Evolutionary conservation across 2,113 vertebrate species (phyloP).

Genomic region (Ageneiosus marmoratus): DNA sequence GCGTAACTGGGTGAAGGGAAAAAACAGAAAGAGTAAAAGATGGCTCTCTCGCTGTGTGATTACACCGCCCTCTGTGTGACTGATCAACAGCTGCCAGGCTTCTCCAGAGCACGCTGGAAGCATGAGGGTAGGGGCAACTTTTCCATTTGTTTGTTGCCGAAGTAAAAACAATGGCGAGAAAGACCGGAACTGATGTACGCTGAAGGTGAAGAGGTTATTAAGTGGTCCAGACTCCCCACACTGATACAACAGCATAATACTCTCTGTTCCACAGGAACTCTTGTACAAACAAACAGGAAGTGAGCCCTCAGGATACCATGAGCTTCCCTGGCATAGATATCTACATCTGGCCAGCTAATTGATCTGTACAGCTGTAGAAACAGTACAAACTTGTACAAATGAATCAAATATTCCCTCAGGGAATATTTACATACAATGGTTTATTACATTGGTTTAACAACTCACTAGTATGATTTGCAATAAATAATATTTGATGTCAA

Average conservation of each 20-base stretch:
- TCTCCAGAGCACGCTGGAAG: constrained; percentile 28
- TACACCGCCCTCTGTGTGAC: constrained; percentile 42
- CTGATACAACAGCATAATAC: background rate
- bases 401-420: background rate
- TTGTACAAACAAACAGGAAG: constrained; percentile 15
- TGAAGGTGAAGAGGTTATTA: constrained; percentile 6
- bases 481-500: background rate
- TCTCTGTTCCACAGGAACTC: background rate
- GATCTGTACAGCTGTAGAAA: background rate
- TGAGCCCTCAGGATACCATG: background rate
- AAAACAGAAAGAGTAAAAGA: constrained; percentile 35
- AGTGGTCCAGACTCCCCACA: background rate
- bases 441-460: too few species aligned
- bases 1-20: too few species aligned
- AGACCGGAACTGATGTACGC: constrained; percentile 2
- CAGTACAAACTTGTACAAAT: background rate
- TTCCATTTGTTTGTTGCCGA: background rate
- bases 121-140: constrained; percentile 3
- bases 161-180: constrained; percentile 2
- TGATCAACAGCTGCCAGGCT: constrained; percentile 41
- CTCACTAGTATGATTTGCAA: too few species aligned
- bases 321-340: background rate
- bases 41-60: constrained; percentile 53
- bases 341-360: background rate
- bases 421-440: background rate